These are phyloP conservation scores for Muscicapa adusta DNA, from an alignment of 2,113 vertebrate species.

Conservation along the genomic window DNA sequence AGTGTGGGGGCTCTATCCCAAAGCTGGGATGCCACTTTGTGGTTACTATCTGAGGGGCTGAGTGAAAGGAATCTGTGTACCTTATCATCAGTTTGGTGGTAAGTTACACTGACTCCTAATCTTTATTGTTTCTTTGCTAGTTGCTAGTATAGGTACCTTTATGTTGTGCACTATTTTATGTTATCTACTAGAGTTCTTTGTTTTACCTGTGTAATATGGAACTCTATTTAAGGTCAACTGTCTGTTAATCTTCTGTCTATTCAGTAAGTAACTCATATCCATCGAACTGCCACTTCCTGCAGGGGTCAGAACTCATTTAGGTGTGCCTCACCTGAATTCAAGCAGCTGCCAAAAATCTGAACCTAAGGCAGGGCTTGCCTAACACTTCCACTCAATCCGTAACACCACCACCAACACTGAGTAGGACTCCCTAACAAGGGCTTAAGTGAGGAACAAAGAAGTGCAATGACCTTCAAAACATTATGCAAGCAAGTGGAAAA, in stretches of 20 bases:
- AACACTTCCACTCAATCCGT: accelerated
- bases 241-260: not conserved
- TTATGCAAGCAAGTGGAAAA: not conserved
- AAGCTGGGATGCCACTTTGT: not conserved
- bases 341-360: not conserved
- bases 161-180: not conserved
- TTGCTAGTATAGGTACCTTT: not conserved
- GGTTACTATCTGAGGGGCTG: accelerated
- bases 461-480: not conserved
- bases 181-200: not conserved
- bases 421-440: not conserved
- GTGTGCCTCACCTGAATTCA: not conserved
- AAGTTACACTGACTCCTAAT: not conserved
- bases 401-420: not conserved
- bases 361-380: not conserved
- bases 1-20: too few species aligned
- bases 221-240: not conserved
- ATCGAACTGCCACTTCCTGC: too few species aligned
- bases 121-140: not conserved
- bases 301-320: not conserved
- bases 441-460: not conserved
- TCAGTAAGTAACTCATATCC: not conserved
- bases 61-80: not conserved
- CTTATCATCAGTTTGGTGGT: not conserved
- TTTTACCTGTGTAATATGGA: not conserved